Evolutionary conservation across 2,113 vertebrate genomes (phyloP).

Genomic region (Stegastes partitus): DNA sequence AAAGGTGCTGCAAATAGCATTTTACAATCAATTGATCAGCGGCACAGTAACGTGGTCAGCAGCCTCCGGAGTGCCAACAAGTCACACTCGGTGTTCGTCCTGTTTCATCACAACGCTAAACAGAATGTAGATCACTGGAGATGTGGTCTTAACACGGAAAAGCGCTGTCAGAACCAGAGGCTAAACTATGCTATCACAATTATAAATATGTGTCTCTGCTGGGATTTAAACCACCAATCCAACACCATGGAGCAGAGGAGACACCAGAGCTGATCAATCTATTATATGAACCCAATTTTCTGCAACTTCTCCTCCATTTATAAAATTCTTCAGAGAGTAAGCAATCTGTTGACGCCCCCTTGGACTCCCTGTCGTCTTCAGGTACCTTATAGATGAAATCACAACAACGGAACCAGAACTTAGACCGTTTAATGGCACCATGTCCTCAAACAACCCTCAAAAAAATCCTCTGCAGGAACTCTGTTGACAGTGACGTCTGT

Average conservation of each 20-base stretch:
- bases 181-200: no score
- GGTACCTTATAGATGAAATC: no score
- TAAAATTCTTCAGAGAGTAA: not conserved
- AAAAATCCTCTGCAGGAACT: not conserved
- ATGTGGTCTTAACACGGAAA: no score
- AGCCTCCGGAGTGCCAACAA: not conserved
- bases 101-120: not conserved
- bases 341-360: not conserved
- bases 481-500: not conserved
- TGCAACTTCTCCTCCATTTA: not conserved
- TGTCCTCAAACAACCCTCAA: not conserved
- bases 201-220: no score
- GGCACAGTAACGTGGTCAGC: constrained; percentile 1
- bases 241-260: no score
- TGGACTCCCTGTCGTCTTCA: not conserved
- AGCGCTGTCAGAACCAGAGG: not conserved
- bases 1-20: constrained; percentile 20
- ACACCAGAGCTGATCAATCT: no score
- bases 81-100: not conserved
- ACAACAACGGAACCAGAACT: not conserved
- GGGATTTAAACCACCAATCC: no score
- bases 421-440: not conserved
- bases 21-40: constrained; percentile 1
- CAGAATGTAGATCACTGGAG: not conserved
- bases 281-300: no score